phyloP scores from a whole-genome alignment of 2,888 invertebrate genomes.

The Gastrophysa polygoni region DNA sequence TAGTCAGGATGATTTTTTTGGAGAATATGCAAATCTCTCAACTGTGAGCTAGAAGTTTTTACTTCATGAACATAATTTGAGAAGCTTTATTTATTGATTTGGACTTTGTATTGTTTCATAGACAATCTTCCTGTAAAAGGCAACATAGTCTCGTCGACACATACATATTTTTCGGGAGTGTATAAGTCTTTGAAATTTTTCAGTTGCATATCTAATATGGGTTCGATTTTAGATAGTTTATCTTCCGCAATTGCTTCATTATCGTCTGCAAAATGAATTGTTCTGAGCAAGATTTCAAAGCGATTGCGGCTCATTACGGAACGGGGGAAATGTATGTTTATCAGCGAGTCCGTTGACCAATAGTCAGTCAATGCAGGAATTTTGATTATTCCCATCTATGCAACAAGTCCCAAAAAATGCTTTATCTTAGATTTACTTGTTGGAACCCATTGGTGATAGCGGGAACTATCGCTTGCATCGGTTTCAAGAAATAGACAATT shows the following conservation, averaged over 20 bases:
- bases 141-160: conserved; percentile 4
- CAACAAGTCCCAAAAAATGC: conserved; percentile 14
- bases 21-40: too few species aligned
- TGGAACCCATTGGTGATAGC: conserved; percentile 8
- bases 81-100: neutral
- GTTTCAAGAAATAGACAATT: neutral
- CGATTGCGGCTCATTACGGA: neutral
- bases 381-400: conserved; percentile 15
- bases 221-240: neutral
- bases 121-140: neutral
- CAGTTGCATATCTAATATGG: neutral
- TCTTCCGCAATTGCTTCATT: neutral
- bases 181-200: conserved; percentile 1
- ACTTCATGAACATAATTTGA: neutral
- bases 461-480: neutral
- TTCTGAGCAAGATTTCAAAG: neutral
- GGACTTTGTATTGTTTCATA: neutral
- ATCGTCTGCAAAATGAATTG: neutral
- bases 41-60: too few species aligned
- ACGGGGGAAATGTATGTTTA: neutral
- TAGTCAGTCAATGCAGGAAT: conserved; percentile 13
- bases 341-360: conserved; percentile 2
- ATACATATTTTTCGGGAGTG: neutral
- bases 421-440: conserved; percentile 7
- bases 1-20: too few species aligned